Base-by-base conservation (phyloP, 2,113 vertebrate genomes). In the Lepidothrix coronata region DNA sequence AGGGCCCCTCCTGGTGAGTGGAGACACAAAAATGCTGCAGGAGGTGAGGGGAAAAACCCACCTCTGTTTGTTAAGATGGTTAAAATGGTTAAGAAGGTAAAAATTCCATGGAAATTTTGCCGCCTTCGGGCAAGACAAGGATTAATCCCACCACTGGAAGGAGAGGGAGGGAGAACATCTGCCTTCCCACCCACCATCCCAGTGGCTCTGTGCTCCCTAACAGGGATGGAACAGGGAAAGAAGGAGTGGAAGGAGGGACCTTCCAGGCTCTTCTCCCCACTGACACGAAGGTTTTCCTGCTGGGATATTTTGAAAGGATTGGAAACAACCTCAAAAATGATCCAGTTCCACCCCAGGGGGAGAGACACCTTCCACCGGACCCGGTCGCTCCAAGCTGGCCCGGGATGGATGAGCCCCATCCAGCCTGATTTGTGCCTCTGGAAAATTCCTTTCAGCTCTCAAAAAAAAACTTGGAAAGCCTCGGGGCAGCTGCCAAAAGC, bases 161-260 rank as follows among this genome's bases (percentile, higher is more conserved):
- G 84, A 82, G 25, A 70, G 33, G 54, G 44, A 80, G 63, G 63
- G 41, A 91, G 49, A 85, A 57, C 72, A 83, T 88, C 85, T 83
- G 39, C 66, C 51, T 59, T 58, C 59, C 58, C 68, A 63, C 48
- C 67, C 31, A 33, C 55, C 21, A 13, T 33, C 55, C 55, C 59
- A 55, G 66, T 5, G 62, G 41, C 31, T 14, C 28, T 31, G 28
- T 3, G 8, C 16, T 52, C 1, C 61, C 65, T 31, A 24, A 16
- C 5, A 55, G 20, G 68, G 43, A 67, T 0, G 5, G 35, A 51
- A 28, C 0, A 24, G 44, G 22, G 75, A 46, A 44, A 23, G 5
- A 61, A 68, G 43, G 49, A 35, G 15, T 16, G n/a, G 14, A 35
- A 23, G 57, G 57, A 61, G 28, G 21, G 27, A 27, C 6, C 22